phyloP scores from a whole-genome alignment of 64 coral and sea anemone species.

The Porites australiensis region DNA sequence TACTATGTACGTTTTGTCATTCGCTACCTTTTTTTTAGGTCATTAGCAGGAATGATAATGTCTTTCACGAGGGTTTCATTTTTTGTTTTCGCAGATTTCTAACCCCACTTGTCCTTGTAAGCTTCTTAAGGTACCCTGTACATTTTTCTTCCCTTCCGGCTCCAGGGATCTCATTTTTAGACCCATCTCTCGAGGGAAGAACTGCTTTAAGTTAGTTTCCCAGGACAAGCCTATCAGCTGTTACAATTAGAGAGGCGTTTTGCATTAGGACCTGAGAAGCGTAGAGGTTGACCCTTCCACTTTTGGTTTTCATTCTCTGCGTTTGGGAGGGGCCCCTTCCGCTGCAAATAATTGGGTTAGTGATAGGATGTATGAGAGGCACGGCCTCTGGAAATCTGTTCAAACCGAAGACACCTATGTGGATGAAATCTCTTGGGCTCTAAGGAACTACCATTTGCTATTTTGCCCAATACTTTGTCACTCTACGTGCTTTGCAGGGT shows the following conservation, averaged over 20 bases:
- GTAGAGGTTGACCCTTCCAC: no score
- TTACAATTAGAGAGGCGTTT: no score
- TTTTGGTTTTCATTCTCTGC: no score
- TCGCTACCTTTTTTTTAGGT: constrained; percentile 21
- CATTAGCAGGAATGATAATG: constrained; percentile 17
- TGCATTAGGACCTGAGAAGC: no score
- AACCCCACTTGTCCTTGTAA: not conserved
- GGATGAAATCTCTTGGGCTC: constrained; percentile 10
- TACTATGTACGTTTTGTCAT: constrained; percentile 17
- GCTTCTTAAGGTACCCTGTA: not conserved
- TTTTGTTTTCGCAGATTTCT: not conserved
- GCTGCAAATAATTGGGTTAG: constrained; percentile 14
- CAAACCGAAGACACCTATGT: constrained; percentile 33
- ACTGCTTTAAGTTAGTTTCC: no score
- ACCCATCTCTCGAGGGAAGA: no score
- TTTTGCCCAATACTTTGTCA: not conserved
- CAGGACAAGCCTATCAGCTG: no score
- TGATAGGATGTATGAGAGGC: constrained; percentile 24
- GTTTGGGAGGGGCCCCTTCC: constrained; percentile 4
- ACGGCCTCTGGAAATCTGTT: constrained; percentile 27
- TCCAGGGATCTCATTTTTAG: not conserved
- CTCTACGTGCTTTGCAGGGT: no score
- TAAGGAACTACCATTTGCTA: constrained; percentile 18
- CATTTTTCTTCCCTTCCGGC: not conserved
- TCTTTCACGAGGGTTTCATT: constrained; percentile 26